Percentiles rank a stretch among this genome's conserved stretches.
These are phyloP conservation scores for Platycnemis pennipes DNA, from an alignment of 2,888 invertebrate genomes.

Conservation along the genomic window DNA sequence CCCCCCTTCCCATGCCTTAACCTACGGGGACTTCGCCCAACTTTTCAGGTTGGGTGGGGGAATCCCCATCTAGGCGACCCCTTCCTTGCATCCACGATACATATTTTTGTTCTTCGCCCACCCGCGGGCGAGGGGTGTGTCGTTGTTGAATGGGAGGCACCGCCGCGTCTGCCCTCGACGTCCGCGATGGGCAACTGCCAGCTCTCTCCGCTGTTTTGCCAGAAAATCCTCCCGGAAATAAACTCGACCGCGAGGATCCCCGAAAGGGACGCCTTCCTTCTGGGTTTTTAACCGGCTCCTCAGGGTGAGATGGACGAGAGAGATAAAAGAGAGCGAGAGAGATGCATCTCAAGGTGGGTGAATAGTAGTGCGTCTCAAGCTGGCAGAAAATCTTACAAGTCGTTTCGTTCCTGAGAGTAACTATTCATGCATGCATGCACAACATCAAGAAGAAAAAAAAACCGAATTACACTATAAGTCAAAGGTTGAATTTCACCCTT, in stretches of 20 bases:
- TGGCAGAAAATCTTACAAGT: too few species aligned
- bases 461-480: too few species aligned
- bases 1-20: too few species aligned
- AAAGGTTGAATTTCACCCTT: too few species aligned
- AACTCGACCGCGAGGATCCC: not conserved
- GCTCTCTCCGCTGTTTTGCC: not conserved
- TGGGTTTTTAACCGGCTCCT: not conserved
- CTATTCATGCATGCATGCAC: too few species aligned
- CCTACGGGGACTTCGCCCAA: not conserved
- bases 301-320: not conserved
- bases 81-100: not conserved
- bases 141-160: conserved; percentile 19
- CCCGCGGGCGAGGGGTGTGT: not conserved
- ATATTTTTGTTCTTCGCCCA: not conserved
- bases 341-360: too few species aligned
- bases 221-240: conserved; percentile 12
- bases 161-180: not conserved
- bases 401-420: too few species aligned
- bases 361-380: too few species aligned
- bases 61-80: not conserved
- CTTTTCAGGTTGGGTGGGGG: not conserved
- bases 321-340: too few species aligned
- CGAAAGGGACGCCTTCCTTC: not conserved
- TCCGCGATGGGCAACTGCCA: too few species aligned
- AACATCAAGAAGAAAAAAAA: too few species aligned